phyloP scores from a whole-genome alignment of 2,888 invertebrate genomes.

The Melanchra persicariae region DNA sequence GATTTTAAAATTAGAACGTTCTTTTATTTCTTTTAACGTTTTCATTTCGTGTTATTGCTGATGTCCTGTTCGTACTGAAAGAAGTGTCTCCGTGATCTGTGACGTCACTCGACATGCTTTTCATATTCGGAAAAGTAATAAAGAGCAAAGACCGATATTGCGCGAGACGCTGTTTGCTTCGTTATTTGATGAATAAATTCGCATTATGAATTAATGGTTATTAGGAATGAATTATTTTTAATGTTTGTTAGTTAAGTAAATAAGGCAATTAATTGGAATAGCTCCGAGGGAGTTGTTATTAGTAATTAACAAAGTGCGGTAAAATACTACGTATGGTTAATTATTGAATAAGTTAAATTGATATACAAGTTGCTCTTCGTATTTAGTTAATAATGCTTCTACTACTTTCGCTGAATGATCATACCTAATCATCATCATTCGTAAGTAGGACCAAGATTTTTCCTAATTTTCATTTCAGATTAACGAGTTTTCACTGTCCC shows the following conservation, averaged over 20 bases:
- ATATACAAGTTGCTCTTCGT: constrained; percentile 18
- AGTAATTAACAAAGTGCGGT: constrained; percentile 49
- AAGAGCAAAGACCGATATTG: constrained; percentile 55
- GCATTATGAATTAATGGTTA: constrained; percentile 46
- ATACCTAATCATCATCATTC: neutral
- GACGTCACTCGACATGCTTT: constrained; percentile 66
- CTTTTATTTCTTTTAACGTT: constrained; percentile 75
- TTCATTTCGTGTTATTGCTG: constrained; percentile 69
- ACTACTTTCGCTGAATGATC: neutral
- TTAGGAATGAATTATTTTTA: constrained; percentile 43
- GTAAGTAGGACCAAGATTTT: neutral
- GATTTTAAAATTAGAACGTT: constrained; percentile 84
- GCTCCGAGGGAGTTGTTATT: constrained; percentile 37
- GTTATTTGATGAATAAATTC: constrained; percentile 39
- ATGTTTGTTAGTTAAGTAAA: constrained; percentile 55
- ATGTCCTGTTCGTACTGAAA: constrained; percentile 72
- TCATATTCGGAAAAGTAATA: constrained; percentile 66
- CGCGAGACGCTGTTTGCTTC: constrained; percentile 39
- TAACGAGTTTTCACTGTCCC: neutral
- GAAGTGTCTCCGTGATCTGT: constrained; percentile 59
- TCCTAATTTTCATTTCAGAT: neutral
- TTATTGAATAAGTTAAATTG: constrained; percentile 43
- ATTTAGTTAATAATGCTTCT: neutral
- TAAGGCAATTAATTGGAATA: constrained; percentile 48
- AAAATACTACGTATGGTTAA: constrained; percentile 54